phyloP scores from a whole-genome alignment of 2,888 invertebrate species.

The Andrena bicolor region DNA sequence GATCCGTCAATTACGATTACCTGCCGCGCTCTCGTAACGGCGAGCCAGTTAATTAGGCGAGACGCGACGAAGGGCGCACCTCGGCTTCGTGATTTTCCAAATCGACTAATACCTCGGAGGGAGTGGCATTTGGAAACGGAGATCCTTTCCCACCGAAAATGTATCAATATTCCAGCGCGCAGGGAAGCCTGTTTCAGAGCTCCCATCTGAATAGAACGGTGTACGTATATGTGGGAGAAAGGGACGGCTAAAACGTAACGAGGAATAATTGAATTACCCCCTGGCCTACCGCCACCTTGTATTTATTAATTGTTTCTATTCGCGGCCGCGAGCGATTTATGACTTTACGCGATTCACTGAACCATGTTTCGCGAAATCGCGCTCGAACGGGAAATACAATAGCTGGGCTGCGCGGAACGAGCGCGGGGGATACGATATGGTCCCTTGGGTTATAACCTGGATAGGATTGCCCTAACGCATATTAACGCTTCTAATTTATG shows the following conservation, averaged over 20 bases:
- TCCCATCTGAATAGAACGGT: background rate
- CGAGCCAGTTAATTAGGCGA: background rate
- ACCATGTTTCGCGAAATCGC: constrained; percentile 15
- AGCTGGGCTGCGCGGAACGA: constrained; percentile 3
- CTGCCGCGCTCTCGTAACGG: background rate
- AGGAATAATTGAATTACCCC: constrained; percentile 19
- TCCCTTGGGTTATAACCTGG: constrained; percentile 63
- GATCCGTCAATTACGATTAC: constrained; percentile 26
- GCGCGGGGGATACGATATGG: constrained; percentile 29
- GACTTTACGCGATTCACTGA: constrained; percentile 14
- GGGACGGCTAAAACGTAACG: background rate
- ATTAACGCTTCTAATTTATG: constrained; percentile 77
- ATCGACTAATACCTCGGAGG: too few species aligned
- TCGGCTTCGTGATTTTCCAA: too few species aligned
- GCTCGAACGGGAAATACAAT: constrained; percentile 47
- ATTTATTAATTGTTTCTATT: constrained; percentile 22
- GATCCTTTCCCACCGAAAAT: too few species aligned
- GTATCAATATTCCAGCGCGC: background rate
- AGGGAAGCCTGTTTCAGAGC: background rate
- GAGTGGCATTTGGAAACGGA: too few species aligned
- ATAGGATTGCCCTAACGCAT: constrained; percentile 68
- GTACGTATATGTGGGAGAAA: background rate
- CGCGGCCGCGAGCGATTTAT: constrained; percentile 19
- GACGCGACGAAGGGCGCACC: background rate
- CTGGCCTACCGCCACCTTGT: background rate